Evolutionary conservation across 2,113 vertebrate species (phyloP), one percentile per base, ranked within the genome.

Genomic region (Sapayoa aenigma): DNA sequence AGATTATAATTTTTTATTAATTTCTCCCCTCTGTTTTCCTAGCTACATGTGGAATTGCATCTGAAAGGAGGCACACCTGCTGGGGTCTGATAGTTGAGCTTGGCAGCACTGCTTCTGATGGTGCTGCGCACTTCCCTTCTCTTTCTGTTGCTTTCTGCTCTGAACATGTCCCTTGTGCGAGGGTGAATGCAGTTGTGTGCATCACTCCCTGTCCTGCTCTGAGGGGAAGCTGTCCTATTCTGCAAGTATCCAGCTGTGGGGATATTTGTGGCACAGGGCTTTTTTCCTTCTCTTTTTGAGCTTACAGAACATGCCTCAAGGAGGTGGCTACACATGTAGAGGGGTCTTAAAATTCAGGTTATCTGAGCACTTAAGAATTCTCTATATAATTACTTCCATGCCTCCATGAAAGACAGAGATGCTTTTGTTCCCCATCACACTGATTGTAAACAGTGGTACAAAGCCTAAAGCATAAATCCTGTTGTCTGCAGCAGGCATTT

Each of bases 191-290:
- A 79, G 66, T 30, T 24, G 37, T 1, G 0, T 42, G 33, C n/a
- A 9, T 62, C 30, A 1, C n/a, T 59, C 47, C 22, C 30, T 42
- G 33, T 39, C 53, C 67, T 1, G 1, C 49, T 90, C 6, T 4
- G 46, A 79, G 21, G 23, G 35, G 50, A 68, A 76, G 22, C 9
- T 16, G 4, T 16, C n/a, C 44, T 75, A 4, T 49, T 53, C 71
- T 79, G 56, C 15, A 3, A 47, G 23, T 15, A 30, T 18, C 77
- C 82, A 73, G 35, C 21, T 41, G 9, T 14, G 39, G 46, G 69
- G 37, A 14, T 11, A 8, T 47, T 35, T 9, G 2, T 42, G 49
- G 20, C 1, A 0, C 11, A 11, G 44, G 11, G 6, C 2, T 67
- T 37, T 78, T 67, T 30, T 39, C 14, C 35, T 79, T 28, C 49